Percentiles rank a stretch among this genome's conserved stretches.
Evolutionary conservation across 2,113 vertebrate genomes (phyloP).

Genomic region (Zapornia atra): DNA sequence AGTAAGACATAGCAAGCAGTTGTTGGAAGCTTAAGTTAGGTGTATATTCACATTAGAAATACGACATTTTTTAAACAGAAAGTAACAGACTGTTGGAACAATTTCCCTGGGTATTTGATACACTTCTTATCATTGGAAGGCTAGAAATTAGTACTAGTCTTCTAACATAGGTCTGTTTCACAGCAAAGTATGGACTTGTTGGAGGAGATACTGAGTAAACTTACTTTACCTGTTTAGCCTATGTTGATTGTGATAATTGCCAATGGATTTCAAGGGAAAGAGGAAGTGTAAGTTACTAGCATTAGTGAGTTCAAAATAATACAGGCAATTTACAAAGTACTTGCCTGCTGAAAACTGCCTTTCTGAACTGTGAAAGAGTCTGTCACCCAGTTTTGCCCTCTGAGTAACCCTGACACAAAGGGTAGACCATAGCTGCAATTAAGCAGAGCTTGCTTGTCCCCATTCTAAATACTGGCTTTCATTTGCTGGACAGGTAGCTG

Average conservation of each 20-base stretch:
- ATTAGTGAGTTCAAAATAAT: background rate
- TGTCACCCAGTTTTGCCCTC: background rate
- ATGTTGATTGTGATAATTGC: background rate
- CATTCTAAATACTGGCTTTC: background rate
- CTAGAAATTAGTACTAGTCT: background rate
- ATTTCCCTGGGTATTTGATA: background rate
- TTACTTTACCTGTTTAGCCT: background rate
- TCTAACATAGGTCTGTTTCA: background rate
- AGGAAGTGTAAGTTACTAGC: background rate
- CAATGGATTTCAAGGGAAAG: background rate
- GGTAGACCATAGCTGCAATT: background rate
- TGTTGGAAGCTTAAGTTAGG: background rate
- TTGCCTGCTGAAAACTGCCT: background rate
- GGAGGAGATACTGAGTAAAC: background rate
- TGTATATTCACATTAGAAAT: background rate
- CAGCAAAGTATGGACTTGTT: background rate
- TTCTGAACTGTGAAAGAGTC: background rate
- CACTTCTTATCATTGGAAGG: background rate
- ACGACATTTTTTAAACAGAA: background rate
- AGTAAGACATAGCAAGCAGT: background rate
- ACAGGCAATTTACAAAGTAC: background rate
- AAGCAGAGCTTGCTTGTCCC: background rate
- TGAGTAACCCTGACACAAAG: background rate
- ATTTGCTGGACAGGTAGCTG: slow-evolving; percentile 71
- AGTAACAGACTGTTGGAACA: background rate